A percentile compares a stretch with the other conserved stretches of the same genome.
Evolutionary conservation across 2,888 invertebrate genomes (phyloP).

Genomic region (Sesamia inferens): DNA sequence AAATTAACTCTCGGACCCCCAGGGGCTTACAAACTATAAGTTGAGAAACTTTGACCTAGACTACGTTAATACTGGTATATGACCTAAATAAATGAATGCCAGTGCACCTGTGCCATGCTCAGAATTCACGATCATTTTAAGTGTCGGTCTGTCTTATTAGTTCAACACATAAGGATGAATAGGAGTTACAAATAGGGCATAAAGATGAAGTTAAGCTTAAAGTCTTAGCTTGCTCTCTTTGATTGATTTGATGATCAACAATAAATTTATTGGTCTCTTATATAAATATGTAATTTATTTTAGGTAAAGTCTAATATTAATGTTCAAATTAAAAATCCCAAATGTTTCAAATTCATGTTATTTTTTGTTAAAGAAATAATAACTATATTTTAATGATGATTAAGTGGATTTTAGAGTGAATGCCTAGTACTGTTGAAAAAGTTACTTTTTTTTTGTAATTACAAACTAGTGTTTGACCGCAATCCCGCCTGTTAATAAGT

Average conservation of each 20-base stretch:
- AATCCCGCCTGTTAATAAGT: too few species aligned
- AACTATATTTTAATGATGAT: too few species aligned
- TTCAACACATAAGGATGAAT: constrained; percentile 23
- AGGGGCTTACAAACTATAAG: not conserved
- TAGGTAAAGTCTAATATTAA: too few species aligned
- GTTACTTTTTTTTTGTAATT: too few species aligned
- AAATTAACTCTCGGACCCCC: not conserved
- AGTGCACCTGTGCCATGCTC: constrained; percentile 48
- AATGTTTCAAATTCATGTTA: too few species aligned
- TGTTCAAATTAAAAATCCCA: too few species aligned
- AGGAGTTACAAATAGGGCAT: not conserved
- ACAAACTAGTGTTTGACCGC: too few species aligned
- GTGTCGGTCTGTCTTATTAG: constrained; percentile 41
- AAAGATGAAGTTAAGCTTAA: constrained; percentile 3
- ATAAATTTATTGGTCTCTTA: not conserved
- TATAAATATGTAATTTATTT: not conserved
- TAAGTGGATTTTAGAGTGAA: too few species aligned
- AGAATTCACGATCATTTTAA: constrained; percentile 50
- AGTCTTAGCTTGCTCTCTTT: not conserved
- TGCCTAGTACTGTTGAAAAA: too few species aligned
- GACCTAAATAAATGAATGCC: constrained; percentile 43
- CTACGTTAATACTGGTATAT: constrained; percentile 10
- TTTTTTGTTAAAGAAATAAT: too few species aligned
- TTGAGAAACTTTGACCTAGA: constrained; percentile 18
- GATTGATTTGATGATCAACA: not conserved